Evolutionary conservation across 2,888 invertebrate genomes (phyloP), one percentile per base, ranked within the genome.

Genomic region (Lacanobia wlatinum): DNA sequence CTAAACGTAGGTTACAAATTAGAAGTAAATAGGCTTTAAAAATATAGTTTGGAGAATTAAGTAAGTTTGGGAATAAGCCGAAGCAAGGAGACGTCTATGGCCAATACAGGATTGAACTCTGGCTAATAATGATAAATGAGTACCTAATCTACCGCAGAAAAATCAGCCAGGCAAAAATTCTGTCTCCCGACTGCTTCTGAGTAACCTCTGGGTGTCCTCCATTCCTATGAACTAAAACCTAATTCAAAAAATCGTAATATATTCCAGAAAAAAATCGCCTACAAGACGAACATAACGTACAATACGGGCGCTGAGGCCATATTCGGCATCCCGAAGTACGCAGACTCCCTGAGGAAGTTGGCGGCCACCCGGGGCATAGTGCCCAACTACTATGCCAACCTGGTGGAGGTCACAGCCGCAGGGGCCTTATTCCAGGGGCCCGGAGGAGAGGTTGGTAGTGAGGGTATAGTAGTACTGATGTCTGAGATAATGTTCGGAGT

Each of bases 251-350:
- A n/a, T n/a, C 2, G 7, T 14, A 2, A 7, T 59, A 34, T n/a
- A 70, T 80, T 92, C 14, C 89, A 98, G 98, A 90, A 95, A 65
- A 97, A 97, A 34, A 97, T 97, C 80, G 96, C 98, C 14, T 91
- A 97, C 14, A 95, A 97, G 38, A 97, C 98, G 0, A 97, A 97
- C 43, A 95, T 99, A 16, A 97, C 97, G 0, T 99, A 98, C 92
- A 98, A 98, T 89, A 98, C 99, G 1, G 97, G 99, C 0, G 95
- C 98, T 50, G 97, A 97, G 0, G 97, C 97, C 0, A 97, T 99
- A 78, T 99, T 99, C 94, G 98, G 98, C 1, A 98, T 99, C 0
- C 98, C 98, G 87, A 98, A 98, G 89, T 99, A 99, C 92, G 98
- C 99, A 0, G 97, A 97, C 75, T 97, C 98, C 1, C 94, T 99